Percentiles rank a stretch among this genome's conserved stretches.
Evolutionary conservation across 1,140 invertebrate species (phyloP).

Genomic region (Diprion similis): DNA sequence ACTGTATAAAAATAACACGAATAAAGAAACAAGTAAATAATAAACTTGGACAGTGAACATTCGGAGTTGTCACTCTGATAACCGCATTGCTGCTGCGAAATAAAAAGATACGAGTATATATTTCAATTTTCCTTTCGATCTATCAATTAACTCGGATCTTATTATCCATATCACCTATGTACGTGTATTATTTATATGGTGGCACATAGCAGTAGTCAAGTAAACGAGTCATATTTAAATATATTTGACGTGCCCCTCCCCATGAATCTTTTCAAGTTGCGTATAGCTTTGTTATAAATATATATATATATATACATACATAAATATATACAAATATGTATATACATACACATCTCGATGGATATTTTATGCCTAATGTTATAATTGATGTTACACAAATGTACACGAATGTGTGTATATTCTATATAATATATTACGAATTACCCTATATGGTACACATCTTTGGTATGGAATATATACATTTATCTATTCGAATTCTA

Average conservation of each 20-base stretch:
- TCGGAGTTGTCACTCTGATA: too few relatives aligned
- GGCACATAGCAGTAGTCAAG: background rate
- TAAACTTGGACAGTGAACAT: too few relatives aligned
- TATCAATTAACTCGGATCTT: background rate
- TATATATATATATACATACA: background rate
- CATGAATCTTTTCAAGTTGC: background rate
- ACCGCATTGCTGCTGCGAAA: too few relatives aligned
- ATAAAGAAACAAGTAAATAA: too few relatives aligned
- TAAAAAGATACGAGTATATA: background rate
- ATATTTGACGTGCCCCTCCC: background rate
- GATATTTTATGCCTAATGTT: conserved; percentile 1
- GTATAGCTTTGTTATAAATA: background rate
- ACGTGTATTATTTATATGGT: background rate
- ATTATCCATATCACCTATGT: background rate
- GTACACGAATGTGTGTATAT: background rate
- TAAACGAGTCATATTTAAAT: background rate
- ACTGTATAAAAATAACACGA: too few relatives aligned
- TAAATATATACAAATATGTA: background rate
- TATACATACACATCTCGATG: background rate
- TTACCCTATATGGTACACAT: background rate
- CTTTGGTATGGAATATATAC: background rate
- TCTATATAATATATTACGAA: background rate
- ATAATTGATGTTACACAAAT: background rate
- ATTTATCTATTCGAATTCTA: conserved; percentile 3
- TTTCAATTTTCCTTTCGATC: background rate